Percentiles rank a stretch among this genome's conserved stretches.
Conservation (phyloP, 2,113 vertebrate genomes). For the Ciconia maguari region DNA sequence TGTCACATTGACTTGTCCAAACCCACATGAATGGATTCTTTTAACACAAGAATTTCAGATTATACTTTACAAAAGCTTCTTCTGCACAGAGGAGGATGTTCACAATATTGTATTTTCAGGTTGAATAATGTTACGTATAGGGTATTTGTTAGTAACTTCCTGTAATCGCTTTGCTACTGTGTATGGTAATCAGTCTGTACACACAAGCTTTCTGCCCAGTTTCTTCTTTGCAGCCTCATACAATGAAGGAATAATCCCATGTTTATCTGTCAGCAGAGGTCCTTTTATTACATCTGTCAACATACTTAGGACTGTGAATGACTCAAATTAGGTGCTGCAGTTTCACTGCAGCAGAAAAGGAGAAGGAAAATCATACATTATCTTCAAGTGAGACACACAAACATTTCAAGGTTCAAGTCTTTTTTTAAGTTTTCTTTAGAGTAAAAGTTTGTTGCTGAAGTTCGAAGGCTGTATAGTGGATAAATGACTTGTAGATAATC, state of each 20-base stretch:
- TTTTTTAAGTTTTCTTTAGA: neutral
- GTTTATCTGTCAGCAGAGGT: neutral
- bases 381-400: neutral
- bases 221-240: neutral
- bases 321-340: neutral
- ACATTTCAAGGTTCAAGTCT: neutral
- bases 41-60: neutral
- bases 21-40: neutral
- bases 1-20: neutral
- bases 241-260: neutral
- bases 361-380: neutral
- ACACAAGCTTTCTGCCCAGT: neutral
- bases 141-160: neutral
- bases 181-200: neutral
- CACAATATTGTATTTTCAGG: neutral
- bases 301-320: neutral
- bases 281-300: neutral
- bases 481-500: neutral
- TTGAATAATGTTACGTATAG: neutral
- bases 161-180: neutral
- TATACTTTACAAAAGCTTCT: neutral
- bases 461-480: neutral
- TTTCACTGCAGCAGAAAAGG: neutral
- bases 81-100: neutral
- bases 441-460: neutral